Conservation (phyloP, 30 jellyfish, hydroid and myxozoan genomes). For the Nemopilema nomurai region DNA sequence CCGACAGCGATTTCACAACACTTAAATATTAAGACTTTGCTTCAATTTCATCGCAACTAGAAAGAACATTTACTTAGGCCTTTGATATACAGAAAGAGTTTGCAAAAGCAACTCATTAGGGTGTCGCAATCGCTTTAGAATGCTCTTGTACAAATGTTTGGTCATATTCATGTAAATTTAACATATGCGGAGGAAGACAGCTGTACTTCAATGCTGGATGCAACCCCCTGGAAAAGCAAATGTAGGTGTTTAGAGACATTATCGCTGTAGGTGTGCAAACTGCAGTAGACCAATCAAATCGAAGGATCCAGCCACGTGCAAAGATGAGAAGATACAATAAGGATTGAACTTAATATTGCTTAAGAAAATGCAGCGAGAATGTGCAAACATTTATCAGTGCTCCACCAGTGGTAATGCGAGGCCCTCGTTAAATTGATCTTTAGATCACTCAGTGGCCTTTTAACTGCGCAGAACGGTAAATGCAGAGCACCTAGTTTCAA, state of each 20-base stretch:
- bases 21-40: too few relatives aligned
- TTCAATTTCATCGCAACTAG: too few relatives aligned
- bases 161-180: not conserved
- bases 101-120: not conserved
- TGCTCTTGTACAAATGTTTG: too few relatives aligned
- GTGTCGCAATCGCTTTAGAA: not conserved
- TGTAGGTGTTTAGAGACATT: not conserved
- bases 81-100: too few relatives aligned
- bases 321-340: not conserved
- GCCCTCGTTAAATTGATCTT: not conserved
- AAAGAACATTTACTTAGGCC: too few relatives aligned
- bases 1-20: too few relatives aligned
- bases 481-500: not conserved
- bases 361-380: not conserved
- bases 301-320: slow-evolving; percentile 3
- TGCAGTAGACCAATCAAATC: not conserved
- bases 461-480: not conserved
- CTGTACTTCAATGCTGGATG: not conserved
- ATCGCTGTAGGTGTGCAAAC: not conserved
- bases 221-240: slow-evolving; percentile 1
- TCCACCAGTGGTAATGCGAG: not conserved
- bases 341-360: not conserved
- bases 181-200: not conserved
- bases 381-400: not conserved
- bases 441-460: not conserved